Conservation (phyloP, 1,140 invertebrate species). For the Drosophila carrolli region DNA sequence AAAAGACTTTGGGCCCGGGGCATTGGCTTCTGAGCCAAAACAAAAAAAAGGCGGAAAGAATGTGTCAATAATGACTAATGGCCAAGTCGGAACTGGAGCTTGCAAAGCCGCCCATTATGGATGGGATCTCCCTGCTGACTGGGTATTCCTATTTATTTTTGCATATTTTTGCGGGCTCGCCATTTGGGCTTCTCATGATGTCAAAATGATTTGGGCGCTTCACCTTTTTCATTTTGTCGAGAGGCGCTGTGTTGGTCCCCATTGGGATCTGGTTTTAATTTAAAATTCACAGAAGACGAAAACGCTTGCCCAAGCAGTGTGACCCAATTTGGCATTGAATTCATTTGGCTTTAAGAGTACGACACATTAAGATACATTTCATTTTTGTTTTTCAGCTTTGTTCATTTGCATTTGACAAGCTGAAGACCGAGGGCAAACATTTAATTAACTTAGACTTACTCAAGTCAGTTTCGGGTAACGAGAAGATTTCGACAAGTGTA, state of each 20-base stretch:
- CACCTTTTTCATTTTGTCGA: constrained; percentile 31
- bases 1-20: constrained; percentile 23
- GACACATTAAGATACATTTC: constrained; percentile 36
- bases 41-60: constrained; percentile 79
- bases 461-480: constrained; percentile 19
- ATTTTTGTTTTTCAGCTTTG: neutral
- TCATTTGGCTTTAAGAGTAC: constrained; percentile 49
- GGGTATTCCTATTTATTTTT: constrained; percentile 64
- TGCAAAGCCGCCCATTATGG: constrained; percentile 19
- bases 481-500: constrained; percentile 12
- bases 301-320: constrained; percentile 14
- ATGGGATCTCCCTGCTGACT: constrained; percentile 20
- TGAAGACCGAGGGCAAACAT: constrained; percentile 22
- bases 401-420: constrained; percentile 19
- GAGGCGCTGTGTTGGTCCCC: constrained; percentile 16
- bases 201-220: constrained; percentile 54
- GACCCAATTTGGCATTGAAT: constrained; percentile 36
- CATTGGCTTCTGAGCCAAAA: constrained; percentile 34
- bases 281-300: constrained; percentile 40
- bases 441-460: constrained; percentile 67
- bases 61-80: constrained; percentile 83
- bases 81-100: constrained; percentile 35
- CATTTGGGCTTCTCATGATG: constrained; percentile 50
- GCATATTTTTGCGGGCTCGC: constrained; percentile 44
- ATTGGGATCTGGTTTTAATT: constrained; percentile 60